Base-by-base conservation (phyloP, 1,140 invertebrate species). In the Diprion similis region DNA sequence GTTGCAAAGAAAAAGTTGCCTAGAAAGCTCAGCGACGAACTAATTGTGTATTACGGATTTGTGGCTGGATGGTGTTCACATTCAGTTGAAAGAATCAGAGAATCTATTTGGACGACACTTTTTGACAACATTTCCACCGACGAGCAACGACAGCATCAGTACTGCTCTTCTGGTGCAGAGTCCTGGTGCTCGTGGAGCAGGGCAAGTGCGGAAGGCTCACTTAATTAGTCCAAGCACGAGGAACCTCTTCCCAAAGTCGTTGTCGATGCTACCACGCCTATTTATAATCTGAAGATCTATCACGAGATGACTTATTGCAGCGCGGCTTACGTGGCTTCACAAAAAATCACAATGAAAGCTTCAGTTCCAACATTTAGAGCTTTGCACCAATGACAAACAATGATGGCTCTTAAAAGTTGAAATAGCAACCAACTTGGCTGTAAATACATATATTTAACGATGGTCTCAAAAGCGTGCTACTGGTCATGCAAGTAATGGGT, bases 11-110 rank as follows among this genome's bases (percentile, higher is more conserved):
- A 70, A 17, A 76, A 75, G 51, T 48, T 78, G 24, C 79, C 73
- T 47, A 74, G 64, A 15, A 75, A 75, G 71, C 48, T 73, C 9
- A 77, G 76, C 46, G 73, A 77, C 17, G 72, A 79, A 68, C 69
- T 81, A 11, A 10, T 64, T 7, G 75, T 72, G 19, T 81, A 78
- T 74, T 81, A 79, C 66, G 73, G 74, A 19, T 47, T 75, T 51
- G 76, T n/a, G n/a, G n/a, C n/a, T n/a, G n/a, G n/a, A 18, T 71
- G 79, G 73, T 77, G 83, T 72, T 46, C 7, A 70, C 75, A 79
- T 74, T 78, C 75, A 73, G 70, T 78, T 68, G 77, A 82, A 76
- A 71, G n/a, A n/a, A 84, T n/a, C n/a, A n/a, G n/a, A n/a, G n/a
- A n/a, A 46, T 80, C 78, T 66, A 75, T 84, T 37, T 24, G 37